phyloP scores from a whole-genome alignment of 2,888 invertebrate genomes.

The Eupithecia insigniata region DNA sequence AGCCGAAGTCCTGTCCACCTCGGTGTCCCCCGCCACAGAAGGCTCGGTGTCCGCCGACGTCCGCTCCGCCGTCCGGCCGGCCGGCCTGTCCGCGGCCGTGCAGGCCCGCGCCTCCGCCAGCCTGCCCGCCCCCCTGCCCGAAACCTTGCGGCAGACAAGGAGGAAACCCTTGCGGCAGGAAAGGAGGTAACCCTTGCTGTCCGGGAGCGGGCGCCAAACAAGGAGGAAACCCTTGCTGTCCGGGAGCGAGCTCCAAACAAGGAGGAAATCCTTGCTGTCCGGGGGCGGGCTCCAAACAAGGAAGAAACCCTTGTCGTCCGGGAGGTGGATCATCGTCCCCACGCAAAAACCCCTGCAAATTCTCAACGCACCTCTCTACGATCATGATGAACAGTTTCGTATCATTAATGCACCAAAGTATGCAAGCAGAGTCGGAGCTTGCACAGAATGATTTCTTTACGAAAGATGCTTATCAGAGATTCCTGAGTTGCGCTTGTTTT shows the following conservation, averaged over 20 bases:
- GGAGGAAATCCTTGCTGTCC: not conserved
- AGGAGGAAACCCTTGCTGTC: not conserved
- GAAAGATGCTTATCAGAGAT: not conserved
- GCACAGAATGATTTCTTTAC: not conserved
- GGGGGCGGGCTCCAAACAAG: too few species aligned
- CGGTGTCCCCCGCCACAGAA: not conserved
- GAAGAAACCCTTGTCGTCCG: not conserved
- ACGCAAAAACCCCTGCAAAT: not conserved
- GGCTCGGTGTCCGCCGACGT: not conserved
- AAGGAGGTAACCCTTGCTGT: not conserved
- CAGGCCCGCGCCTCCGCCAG: not conserved
- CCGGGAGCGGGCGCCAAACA: not conserved
- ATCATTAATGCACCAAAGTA: not conserved
- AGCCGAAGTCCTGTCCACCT: conserved; percentile 2
- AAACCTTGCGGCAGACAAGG: not conserved
- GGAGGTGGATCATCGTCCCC: not conserved
- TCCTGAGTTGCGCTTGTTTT: not conserved
- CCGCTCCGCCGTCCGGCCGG: not conserved
- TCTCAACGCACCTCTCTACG: not conserved
- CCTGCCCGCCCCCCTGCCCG: not conserved
- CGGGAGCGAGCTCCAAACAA: not conserved
- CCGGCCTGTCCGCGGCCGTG: not conserved
- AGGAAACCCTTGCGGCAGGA: too few species aligned
- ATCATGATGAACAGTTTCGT: not conserved
- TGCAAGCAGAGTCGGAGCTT: not conserved